Conservation (phyloP, 2,888 invertebrate species). For the Cyclophora punctaria region DNA sequence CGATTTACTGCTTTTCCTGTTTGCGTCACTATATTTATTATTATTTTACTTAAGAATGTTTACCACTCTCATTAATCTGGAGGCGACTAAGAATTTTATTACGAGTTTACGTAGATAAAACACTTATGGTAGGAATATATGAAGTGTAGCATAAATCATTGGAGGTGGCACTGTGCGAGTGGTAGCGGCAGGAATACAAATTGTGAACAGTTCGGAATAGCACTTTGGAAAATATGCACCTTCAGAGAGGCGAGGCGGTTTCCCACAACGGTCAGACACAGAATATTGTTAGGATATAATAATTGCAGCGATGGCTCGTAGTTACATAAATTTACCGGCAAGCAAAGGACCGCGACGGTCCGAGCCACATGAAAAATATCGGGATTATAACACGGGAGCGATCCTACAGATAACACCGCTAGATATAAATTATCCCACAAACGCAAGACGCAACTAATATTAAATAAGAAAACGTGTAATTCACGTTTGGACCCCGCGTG, state of each 20-base stretch:
- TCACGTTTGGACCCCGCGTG: conserved; percentile 53
- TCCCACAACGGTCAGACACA: conserved; percentile 16
- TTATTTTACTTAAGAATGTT: background rate
- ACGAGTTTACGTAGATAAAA: too few species aligned
- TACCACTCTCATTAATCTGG: background rate
- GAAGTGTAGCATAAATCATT: background rate
- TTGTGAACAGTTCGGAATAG: background rate
- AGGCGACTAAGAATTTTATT: too few species aligned
- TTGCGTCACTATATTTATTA: background rate
- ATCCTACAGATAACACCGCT: conserved; percentile 63
- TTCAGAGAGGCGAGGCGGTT: conserved; percentile 8
- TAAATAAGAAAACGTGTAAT: conserved; percentile 74
- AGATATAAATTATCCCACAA: conserved; percentile 71
- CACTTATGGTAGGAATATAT: background rate
- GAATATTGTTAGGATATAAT: conserved; percentile 40
- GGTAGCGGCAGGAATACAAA: background rate
- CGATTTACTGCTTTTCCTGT: conserved; percentile 4
- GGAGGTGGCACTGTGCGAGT: too few species aligned
- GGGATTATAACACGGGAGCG: conserved; percentile 71
- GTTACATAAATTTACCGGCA: conserved; percentile 61
- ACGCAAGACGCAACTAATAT: conserved; percentile 70
- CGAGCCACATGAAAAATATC: conserved; percentile 67
- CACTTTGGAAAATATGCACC: background rate
- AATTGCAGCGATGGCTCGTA: conserved; percentile 55
- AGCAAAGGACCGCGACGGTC: conserved; percentile 32